Conservation (phyloP, 2,113 vertebrate species). For the Daphoenositta chrysoptera region DNA sequence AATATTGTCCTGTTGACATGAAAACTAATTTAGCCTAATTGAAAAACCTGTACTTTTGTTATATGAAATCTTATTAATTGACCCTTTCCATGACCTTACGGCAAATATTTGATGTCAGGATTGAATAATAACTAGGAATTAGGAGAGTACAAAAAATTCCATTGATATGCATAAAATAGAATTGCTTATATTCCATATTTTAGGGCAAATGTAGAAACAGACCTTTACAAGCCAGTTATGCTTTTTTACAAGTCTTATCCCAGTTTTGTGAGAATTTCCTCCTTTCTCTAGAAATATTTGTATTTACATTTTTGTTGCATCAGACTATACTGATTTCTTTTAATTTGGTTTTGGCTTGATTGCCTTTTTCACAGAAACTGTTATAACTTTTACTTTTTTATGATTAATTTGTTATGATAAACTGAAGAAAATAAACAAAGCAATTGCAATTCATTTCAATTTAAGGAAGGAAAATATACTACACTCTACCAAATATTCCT, state of each 20-base stretch:
- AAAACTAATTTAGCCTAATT: neutral
- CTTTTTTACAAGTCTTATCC: neutral
- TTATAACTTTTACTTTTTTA: neutral
- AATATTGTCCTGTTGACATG: neutral
- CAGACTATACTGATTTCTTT: neutral
- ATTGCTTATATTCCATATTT: neutral
- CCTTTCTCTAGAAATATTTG: neutral
- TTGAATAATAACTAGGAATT: neutral
- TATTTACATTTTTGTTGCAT: neutral
- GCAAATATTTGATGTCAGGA: neutral
- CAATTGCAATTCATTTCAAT: neutral
- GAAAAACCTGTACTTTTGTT: neutral
- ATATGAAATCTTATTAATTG: neutral
- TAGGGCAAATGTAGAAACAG: neutral
- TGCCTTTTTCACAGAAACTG: neutral
- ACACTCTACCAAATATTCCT: neutral
- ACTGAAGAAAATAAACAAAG: neutral
- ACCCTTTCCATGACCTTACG: neutral
- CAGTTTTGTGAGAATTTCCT: neutral
- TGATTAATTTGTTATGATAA: neutral
- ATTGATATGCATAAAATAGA: neutral
- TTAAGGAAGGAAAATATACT: neutral
- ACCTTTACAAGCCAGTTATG: neutral
- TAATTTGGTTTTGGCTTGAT: neutral
- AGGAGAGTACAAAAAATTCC: neutral